Percentiles rank a stretch among this genome's conserved stretches.
Evolutionary conservation across 2,113 vertebrate species (phyloP).

Genomic region (Rhinopomastus cyanomelas): DNA sequence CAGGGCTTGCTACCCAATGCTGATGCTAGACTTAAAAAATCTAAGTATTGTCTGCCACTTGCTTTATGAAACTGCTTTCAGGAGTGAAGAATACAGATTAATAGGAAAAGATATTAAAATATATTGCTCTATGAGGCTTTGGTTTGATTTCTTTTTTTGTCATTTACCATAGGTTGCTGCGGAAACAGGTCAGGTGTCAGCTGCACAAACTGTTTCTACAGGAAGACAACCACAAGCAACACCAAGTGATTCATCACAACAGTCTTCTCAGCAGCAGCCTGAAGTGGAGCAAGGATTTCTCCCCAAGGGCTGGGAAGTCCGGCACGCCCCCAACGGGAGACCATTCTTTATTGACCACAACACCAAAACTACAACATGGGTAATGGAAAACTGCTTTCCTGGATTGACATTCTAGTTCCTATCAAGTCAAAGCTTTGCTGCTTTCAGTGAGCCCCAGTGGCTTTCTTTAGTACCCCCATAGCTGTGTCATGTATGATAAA

Average conservation of each 20-base stretch:
- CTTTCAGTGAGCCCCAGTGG: not conserved
- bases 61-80: not conserved
- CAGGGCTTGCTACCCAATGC: not conserved
- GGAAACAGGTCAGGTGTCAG: conserved; percentile 66
- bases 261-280: conserved; percentile 58
- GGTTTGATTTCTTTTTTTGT: not conserved
- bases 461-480: not conserved
- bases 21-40: not conserved
- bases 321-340: conserved; percentile 87
- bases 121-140: not conserved
- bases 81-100: not conserved
- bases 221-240: conserved; percentile 58
- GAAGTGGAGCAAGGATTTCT: conserved; percentile 79
- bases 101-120: not conserved
- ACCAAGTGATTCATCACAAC: conserved; percentile 68
- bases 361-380: conserved; percentile 95
- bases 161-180: conserved; percentile 65
- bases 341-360: conserved; percentile 96
- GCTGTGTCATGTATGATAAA: not conserved
- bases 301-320: conserved; percentile 91
- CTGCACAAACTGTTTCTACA: conserved; percentile 53
- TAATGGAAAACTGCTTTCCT: conserved; percentile 46
- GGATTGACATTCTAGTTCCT: not conserved
- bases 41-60: not conserved
- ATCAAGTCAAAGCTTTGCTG: not conserved